A percentile compares a stretch with the other conserved stretches of the same genome.
Conservation (phyloP, 2,888 invertebrate species). For the Leucophora obtusa region DNA sequence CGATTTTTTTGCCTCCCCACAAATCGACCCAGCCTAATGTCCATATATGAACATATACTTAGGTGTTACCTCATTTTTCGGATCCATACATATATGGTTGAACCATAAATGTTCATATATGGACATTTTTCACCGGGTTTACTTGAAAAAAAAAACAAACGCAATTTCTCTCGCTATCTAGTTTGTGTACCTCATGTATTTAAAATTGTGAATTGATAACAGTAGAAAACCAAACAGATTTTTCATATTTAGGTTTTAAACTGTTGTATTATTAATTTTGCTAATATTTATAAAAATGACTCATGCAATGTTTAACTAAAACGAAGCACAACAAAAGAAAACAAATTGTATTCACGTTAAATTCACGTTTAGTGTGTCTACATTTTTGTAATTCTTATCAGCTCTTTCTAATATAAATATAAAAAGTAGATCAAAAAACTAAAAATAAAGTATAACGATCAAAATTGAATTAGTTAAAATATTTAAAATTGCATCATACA, state of each 20-base stretch:
- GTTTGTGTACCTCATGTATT: too few relatives aligned
- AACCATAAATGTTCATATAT: too few relatives aligned
- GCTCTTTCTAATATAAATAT: neutral
- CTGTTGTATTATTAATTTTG: neutral
- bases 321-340: neutral
- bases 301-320: neutral
- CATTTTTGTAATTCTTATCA: slow-evolving; percentile 6
- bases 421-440: neutral
- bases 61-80: too few relatives aligned
- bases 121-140: too few relatives aligned
- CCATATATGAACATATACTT: too few relatives aligned
- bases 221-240: neutral
- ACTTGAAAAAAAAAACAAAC: too few relatives aligned
- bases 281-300: neutral
- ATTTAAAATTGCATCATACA: slow-evolving; percentile 24
- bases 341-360: neutral
- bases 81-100: too few relatives aligned
- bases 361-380: neutral
- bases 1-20: too few relatives aligned
- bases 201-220: neutral
- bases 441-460: neutral
- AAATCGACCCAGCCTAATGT: too few relatives aligned
- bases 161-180: too few relatives aligned
- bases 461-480: neutral
- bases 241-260: neutral